phyloP scores from a whole-genome alignment of 2,888 invertebrate species.

The Omphaloscelis lunosa region DNA sequence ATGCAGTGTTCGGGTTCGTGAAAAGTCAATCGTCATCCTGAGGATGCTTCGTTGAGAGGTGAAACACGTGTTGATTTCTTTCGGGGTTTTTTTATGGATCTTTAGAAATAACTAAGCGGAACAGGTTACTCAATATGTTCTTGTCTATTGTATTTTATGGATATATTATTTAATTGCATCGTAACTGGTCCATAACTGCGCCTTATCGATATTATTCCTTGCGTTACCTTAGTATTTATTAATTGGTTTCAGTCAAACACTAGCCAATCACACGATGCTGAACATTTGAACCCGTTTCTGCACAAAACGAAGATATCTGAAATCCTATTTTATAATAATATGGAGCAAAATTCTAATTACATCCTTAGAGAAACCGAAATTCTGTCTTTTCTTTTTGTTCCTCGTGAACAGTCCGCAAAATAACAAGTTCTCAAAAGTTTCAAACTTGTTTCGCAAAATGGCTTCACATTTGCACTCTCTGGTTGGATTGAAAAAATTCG shows the following conservation, averaged over 20 bases:
- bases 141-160: too few species aligned
- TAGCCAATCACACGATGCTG: not conserved
- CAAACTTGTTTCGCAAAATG: constrained; percentile 58
- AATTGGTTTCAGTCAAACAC: not conserved
- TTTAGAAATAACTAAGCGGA: too few species aligned
- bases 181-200: not conserved
- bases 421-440: constrained; percentile 49
- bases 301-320: not conserved
- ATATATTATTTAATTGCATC: too few species aligned
- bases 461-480: constrained; percentile 52
- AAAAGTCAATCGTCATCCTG: too few species aligned
- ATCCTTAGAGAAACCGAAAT: constrained; percentile 13
- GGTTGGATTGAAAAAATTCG: constrained; percentile 51
- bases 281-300: not conserved
- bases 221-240: too few species aligned
- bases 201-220: not conserved
- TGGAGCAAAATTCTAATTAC: constrained; percentile 16
- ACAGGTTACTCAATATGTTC: too few species aligned
- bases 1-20: too few species aligned
- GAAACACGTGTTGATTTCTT: too few species aligned
- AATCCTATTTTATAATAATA: not conserved
- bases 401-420: constrained; percentile 39
- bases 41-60: too few species aligned
- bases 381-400: constrained; percentile 23
- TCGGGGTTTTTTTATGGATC: too few species aligned